Conservation (phyloP, 2,888 invertebrate genomes). For the Phanerotoma sp. region DNA sequence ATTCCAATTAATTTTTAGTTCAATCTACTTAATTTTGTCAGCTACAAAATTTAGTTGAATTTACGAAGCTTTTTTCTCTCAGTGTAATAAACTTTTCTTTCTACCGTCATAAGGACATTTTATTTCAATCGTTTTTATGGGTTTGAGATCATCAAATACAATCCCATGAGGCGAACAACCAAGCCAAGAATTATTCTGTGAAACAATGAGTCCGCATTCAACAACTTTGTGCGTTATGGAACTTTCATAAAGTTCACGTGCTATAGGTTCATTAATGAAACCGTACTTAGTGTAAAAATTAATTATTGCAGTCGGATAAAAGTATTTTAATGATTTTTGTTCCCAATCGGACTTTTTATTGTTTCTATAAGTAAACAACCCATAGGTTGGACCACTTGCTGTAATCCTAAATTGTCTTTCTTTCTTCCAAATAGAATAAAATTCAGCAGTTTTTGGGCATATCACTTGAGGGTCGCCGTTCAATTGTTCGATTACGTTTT, state of each 20-base stretch:
- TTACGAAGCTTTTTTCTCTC: too few relatives aligned
- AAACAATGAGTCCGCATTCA: conserved; percentile 17
- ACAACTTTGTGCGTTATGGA: background rate
- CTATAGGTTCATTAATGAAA: conserved; percentile 9
- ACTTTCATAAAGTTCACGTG: conserved; percentile 11
- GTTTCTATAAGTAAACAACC: conserved; percentile 9
- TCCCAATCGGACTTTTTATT: conserved; percentile 21
- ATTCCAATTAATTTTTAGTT: too few relatives aligned
- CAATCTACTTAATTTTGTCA: too few relatives aligned
- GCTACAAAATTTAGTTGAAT: too few relatives aligned
- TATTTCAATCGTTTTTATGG: conserved; percentile 19
- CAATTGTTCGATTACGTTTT: conserved; percentile 1
- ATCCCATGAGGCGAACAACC: conserved; percentile 17
- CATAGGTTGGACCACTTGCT: conserved; percentile 7
- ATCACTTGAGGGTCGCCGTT: conserved; percentile 1
- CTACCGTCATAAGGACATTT: conserved; percentile 16
- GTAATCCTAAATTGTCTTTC: conserved; percentile 17
- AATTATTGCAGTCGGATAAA: conserved; percentile 8
- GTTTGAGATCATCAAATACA: conserved; percentile 12
- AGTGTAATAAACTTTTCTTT: background rate
- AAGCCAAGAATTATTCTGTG: conserved; percentile 19
- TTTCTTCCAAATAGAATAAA: conserved; percentile 11
- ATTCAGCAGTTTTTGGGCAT: conserved; percentile 9
- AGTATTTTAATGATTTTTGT: conserved; percentile 21
- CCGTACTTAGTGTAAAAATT: conserved; percentile 11